These are phyloP conservation scores for Eulemur albifrons DNA, from an alignment of 2,797 vertebrate genomes.

Conservation along the genomic window DNA sequence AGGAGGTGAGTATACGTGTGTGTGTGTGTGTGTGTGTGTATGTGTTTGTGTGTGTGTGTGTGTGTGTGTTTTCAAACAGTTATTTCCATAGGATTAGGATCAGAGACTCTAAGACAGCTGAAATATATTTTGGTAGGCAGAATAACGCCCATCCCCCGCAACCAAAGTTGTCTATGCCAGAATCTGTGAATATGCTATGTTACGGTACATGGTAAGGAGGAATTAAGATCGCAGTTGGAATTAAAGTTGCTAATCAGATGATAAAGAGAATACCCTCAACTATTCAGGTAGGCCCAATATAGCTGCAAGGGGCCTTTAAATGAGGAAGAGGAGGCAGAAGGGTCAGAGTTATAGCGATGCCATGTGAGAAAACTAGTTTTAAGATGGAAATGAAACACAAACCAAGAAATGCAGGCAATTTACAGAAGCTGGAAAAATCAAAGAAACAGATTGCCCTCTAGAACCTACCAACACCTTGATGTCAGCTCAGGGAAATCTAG, in stretches of 20 bases:
- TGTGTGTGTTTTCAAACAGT: not conserved
- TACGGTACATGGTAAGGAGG: not conserved
- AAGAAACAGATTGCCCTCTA: not conserved
- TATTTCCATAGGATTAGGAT: not conserved
- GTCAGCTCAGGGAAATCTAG: not conserved
- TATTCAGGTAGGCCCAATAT: not conserved
- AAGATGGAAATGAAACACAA: not conserved
- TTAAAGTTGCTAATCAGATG: not conserved
- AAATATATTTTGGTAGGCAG: not conserved
- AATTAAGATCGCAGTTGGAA: not conserved
- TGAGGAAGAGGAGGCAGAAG: not conserved
- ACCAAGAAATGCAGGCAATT: not conserved
- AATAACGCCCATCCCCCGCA: accelerated
- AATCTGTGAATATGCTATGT: not conserved
- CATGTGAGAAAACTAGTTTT: not conserved
- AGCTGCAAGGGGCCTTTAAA: not conserved
- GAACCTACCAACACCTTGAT: not conserved
- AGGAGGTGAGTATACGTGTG: not conserved
- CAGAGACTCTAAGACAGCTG: not conserved
- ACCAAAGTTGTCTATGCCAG: not conserved
- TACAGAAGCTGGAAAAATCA: not conserved
- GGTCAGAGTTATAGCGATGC: not conserved
- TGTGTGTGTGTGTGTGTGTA: not conserved
- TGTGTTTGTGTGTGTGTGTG: not conserved
- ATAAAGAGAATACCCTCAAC: not conserved